A percentile compares a stretch with the other conserved stretches of the same genome.
phyloP scores from a whole-genome alignment of 2,888 invertebrate species.

The Morpho helenor region DNA sequence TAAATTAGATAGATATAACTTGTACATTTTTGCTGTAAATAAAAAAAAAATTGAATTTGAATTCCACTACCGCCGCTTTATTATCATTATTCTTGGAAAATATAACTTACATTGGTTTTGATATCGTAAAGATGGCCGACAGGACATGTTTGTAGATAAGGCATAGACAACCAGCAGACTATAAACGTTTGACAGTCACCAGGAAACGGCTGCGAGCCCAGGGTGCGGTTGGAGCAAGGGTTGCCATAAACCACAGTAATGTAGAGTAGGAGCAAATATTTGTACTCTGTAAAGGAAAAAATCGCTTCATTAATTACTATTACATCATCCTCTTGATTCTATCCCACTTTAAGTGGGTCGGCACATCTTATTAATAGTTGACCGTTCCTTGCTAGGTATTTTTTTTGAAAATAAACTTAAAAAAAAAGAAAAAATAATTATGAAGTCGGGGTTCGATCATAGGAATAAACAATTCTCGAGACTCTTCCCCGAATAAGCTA shows the following conservation, averaged over 20 bases:
- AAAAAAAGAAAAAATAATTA: no score
- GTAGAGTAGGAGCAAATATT: slow-evolving; percentile 22
- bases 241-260: slow-evolving; percentile 19
- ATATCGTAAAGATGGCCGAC: slow-evolving; percentile 25
- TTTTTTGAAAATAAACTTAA: no score
- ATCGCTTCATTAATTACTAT: not conserved
- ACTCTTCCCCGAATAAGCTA: no score
- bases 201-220: slow-evolving; percentile 24
- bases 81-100: not conserved
- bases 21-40: no score
- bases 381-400: no score
- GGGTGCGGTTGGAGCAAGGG: slow-evolving; percentile 21
- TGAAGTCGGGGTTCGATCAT: no score
- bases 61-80: not conserved
- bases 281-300: slow-evolving; percentile 17
- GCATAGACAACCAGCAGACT: slow-evolving; percentile 26
- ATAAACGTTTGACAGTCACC: slow-evolving; percentile 26
- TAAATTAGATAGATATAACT: no score
- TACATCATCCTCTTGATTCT: not conserved
- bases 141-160: slow-evolving; percentile 24
- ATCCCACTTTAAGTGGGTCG: no score
- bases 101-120: slow-evolving; percentile 28
- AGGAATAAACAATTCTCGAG: no score
- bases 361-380: no score
- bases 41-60: no score